Evolutionary conservation across 35 echinoderm and acorn worm genomes (phyloP), one percentile per base, ranked within the genome.

Genomic region (Anneissia japonica): DNA sequence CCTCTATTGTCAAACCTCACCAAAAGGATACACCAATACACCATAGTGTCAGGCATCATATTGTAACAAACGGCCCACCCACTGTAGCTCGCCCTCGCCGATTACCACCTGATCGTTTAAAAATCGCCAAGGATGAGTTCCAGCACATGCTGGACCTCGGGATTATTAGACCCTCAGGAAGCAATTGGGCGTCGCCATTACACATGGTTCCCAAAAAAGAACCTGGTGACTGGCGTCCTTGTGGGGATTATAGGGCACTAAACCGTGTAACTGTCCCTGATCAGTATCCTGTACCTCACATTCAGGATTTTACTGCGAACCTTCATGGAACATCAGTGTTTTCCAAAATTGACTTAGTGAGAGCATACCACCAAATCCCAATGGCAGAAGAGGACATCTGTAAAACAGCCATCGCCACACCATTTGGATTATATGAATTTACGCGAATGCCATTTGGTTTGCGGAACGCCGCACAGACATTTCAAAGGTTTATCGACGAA

Each of bases 221-320:
- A 39, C 32, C 79, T 11, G 85, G 85, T 3, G 85, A 87, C 39
- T 87, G 85, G 85, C 3, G 85, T 36, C 85, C 75, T 1, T 88
- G 86, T 82, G 79, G 77, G 3, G 77, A 88, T 88, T 88, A 88
- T 35, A 45, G 86, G 23, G 78, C 78, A 3, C 77, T 88, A 12
- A 88, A 88, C 37, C 7, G 16, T 34, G 31, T 83, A 3, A 88
- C 86, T 5, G 38, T 72, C 0, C 77, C 77, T 51, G 86, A 88
- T 32, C 0, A 38, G 3, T 88, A 82, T 72, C 86, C 86, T 14
- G 30, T 88, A 28, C 86, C 86, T 3, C 86, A 82, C 32, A 26
- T 77, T 37, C 64, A 75, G 17, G 73, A 76, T 46, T 83, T 43
- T 30, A 34, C 35, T 28, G 64, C 4, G 40, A 30, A 4, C 5